Evolutionary conservation across 2,113 vertebrate species (phyloP).

Genomic region (Hipposideros armiger): DNA sequence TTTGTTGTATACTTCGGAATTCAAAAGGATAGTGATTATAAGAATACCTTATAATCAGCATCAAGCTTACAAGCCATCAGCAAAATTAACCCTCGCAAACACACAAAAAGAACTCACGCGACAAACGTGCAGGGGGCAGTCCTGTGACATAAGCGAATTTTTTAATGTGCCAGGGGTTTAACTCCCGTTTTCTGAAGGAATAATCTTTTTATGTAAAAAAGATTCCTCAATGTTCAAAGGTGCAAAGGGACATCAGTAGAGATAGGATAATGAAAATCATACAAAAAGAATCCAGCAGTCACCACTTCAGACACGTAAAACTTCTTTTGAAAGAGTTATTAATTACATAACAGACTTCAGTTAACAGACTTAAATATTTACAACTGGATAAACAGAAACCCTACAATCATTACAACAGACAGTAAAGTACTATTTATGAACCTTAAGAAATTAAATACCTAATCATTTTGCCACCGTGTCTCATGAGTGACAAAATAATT

Average conservation of each 20-base stretch:
- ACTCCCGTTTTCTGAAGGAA: constrained; percentile 79
- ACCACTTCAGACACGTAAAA: constrained; percentile 63
- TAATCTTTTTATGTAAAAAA: constrained; percentile 66
- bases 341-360: constrained; percentile 53
- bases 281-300: constrained; percentile 71
- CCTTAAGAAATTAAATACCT: constrained; percentile 37
- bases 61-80: constrained; percentile 79
- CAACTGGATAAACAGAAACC: constrained; percentile 26
- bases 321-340: constrained; percentile 71
- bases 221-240: constrained; percentile 65
- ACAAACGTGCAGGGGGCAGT: constrained; percentile 63
- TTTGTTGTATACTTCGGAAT: constrained; percentile 87
- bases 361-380: constrained; percentile 9
- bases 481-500: constrained; percentile 34
- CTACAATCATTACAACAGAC: constrained; percentile 21
- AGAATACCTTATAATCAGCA: constrained; percentile 87
- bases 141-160: constrained; percentile 79
- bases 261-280: constrained; percentile 57
- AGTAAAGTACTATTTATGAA: constrained; percentile 29
- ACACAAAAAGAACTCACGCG: constrained; percentile 76
- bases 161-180: constrained; percentile 57
- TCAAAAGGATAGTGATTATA: constrained; percentile 86
- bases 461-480: neutral
- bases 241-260: constrained; percentile 46
- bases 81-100: constrained; percentile 78